Conservation (phyloP, 2,888 invertebrate species). For the Eristalis tenax region DNA sequence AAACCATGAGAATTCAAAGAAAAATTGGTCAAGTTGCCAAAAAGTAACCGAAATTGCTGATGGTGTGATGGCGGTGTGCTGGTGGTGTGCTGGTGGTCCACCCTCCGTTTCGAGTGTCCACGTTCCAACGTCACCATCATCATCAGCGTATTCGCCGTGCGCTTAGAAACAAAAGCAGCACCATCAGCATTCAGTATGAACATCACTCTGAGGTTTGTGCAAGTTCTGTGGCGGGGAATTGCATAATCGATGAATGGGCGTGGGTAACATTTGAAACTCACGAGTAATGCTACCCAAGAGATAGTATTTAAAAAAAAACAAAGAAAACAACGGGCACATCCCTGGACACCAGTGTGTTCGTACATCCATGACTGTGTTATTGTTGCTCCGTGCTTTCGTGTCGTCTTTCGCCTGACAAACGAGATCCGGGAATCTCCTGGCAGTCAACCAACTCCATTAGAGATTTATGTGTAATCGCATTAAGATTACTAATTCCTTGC, state of each 20-base stretch:
- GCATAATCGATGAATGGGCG: conserved; percentile 72
- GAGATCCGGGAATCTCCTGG: conserved; percentile 58
- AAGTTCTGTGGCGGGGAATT: conserved; percentile 35
- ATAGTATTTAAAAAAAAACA: conserved; percentile 6
- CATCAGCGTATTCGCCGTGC: not conserved
- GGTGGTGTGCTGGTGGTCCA: conserved; percentile 23
- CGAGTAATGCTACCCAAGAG: conserved; percentile 52
- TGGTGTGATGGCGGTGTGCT: too few relatives aligned
- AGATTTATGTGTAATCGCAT: conserved; percentile 70
- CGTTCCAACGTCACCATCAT: conserved; percentile 29
- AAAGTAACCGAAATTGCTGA: conserved; percentile 47
- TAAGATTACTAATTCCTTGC: conserved; percentile 67
- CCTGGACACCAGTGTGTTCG: conserved; percentile 40
- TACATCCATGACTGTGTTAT: conserved; percentile 22
- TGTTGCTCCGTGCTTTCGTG: not conserved
- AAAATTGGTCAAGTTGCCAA: conserved; percentile 61
- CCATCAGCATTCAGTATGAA: conserved; percentile 7
- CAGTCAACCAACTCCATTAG: conserved; percentile 66
- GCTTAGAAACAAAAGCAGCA: conserved; percentile 59
- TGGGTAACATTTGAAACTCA: conserved; percentile 58
- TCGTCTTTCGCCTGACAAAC: conserved; percentile 48
- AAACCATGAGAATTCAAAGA: conserved; percentile 48
- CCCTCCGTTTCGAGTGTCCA: not conserved
- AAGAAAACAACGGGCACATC: conserved; percentile 5
- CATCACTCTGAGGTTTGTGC: conserved; percentile 38